Evolutionary conservation across 2,888 invertebrate species (phyloP), one percentile per base, ranked within the genome.

Genomic region (Yponomeuta evonymella): DNA sequence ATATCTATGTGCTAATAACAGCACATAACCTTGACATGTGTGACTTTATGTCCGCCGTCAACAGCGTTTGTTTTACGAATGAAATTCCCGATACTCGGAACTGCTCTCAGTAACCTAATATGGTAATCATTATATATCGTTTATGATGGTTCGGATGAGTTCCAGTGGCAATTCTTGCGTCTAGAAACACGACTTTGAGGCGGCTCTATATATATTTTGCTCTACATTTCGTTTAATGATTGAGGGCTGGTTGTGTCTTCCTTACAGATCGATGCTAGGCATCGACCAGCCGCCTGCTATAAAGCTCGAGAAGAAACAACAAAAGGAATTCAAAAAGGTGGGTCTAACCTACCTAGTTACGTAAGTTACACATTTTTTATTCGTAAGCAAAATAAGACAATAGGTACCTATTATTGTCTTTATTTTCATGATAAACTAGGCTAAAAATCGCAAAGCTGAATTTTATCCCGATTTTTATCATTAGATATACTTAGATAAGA

Each of bases 221-320:
- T 70, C 64, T 64, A 48, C 63, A n/a, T 33, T 12, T 33, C 5
- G n/a, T n/a, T 62, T 62, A 62, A 70, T 63, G 29, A 70, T n/a
- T 29, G 33, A 68, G 62, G 43, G 33, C 10, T 58, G 23, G 36
- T 71, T 6, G 67, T 71, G 43, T 70, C 70, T 67, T 67, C 76
- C 69, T 30, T 74, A 48, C 79, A 91, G 94, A 70, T 79, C 88
- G 58, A 92, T 93, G 88, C 78, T 94, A 76, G 89, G 91, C 74
- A 85, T 92, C 70, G 84, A 87, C 6, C 94, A 94, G 76, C 93
- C 93, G 4, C 81, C 85, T 30, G 79, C 80, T 4, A 80, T 93
- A 1, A 81, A 84, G 71, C 83, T 92, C 33, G 79, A 80, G 23
- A 81, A 86, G 64, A 81, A 86, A 74, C 80, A 77, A 36, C 79